These are phyloP conservation scores for Salvelinus sp. DNA, from an alignment of 2,113 vertebrate genomes.

Conservation along the genomic window DNA sequence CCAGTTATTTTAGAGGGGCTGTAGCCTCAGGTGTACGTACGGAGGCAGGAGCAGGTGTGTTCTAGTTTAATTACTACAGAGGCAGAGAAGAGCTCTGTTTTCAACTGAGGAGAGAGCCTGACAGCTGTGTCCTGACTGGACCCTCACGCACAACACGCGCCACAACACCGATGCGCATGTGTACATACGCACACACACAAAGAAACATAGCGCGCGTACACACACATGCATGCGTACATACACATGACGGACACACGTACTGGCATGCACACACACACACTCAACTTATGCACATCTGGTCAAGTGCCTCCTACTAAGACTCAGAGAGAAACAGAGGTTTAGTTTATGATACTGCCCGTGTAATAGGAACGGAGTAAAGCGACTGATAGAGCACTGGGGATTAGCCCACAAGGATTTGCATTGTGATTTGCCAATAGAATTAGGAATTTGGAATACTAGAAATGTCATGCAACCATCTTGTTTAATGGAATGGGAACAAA, in stretches of 20 bases:
- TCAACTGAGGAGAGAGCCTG: constrained; percentile 50
- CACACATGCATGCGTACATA: neutral
- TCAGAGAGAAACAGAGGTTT: constrained; percentile 19
- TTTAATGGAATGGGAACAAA: too few species aligned
- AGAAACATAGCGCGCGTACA: neutral
- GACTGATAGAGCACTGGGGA: neutral
- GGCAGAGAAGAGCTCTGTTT: constrained; percentile 40
- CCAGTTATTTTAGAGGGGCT: neutral
- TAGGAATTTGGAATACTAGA: too few species aligned
- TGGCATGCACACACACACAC: neutral
- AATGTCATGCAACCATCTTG: too few species aligned
- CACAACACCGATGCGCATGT: too few species aligned
- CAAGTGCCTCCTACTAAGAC: constrained; percentile 56
- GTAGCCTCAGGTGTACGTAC: constrained; percentile 53
- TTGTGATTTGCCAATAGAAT: neutral
- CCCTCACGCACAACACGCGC: too few species aligned
- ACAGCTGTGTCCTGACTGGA: constrained; percentile 63
- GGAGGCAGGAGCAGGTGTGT: constrained; percentile 54
- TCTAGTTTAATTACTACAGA: constrained; percentile 65
- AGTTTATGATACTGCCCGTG: neutral
- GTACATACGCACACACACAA: neutral
- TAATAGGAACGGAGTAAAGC: constrained; percentile 1
- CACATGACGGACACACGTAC: too few species aligned
- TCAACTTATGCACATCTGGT: constrained; percentile 45
- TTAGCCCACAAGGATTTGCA: neutral